Percentiles rank a stretch among this genome's conserved stretches.
phyloP scores from a whole-genome alignment of 1,140 invertebrate species.

The Hyphantria cunea region DNA sequence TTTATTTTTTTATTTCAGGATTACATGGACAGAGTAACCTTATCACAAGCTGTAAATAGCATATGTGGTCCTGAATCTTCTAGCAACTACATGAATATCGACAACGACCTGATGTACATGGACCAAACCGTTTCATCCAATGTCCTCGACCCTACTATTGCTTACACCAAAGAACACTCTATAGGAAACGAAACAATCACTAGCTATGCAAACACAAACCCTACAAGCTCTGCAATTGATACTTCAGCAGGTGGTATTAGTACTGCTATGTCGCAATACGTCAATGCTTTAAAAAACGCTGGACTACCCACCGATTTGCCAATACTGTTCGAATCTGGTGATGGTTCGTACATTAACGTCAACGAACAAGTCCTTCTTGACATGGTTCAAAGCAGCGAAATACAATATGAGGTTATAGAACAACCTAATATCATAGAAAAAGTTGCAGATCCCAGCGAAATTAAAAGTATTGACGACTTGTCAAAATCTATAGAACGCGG shows the following conservation, averaged over 20 bases:
- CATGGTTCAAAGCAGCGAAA: slow-evolving; percentile 81
- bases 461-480: slow-evolving; percentile 77
- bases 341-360: slow-evolving; percentile 82
- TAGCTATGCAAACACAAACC: slow-evolving; percentile 47
- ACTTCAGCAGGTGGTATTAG: slow-evolving; percentile 43
- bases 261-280: slow-evolving; percentile 77
- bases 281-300: slow-evolving; percentile 81
- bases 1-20: slow-evolving; percentile 46
- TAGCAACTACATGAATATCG: slow-evolving; percentile 62
- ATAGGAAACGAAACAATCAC: slow-evolving; percentile 58
- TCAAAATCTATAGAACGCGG: slow-evolving; percentile 75
- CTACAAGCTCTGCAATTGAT: slow-evolving; percentile 41
- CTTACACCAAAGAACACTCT: slow-evolving; percentile 54
- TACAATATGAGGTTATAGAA: slow-evolving; percentile 82
- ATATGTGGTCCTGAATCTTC: slow-evolving; percentile 67
- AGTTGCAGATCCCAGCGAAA: slow-evolving; percentile 73
- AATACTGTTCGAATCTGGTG: slow-evolving; percentile 81
- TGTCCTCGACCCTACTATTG: slow-evolving; percentile 51
- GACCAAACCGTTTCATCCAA: slow-evolving; percentile 64
- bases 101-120: slow-evolving; percentile 72
- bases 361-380: slow-evolving; percentile 82
- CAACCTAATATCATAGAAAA: slow-evolving; percentile 78
- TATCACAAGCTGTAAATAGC: slow-evolving; percentile 73
- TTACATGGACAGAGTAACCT: slow-evolving; percentile 69
- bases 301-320: slow-evolving; percentile 82